Base-by-base conservation (phyloP, 2,888 invertebrate species). In the Epinotia nisella region DNA sequence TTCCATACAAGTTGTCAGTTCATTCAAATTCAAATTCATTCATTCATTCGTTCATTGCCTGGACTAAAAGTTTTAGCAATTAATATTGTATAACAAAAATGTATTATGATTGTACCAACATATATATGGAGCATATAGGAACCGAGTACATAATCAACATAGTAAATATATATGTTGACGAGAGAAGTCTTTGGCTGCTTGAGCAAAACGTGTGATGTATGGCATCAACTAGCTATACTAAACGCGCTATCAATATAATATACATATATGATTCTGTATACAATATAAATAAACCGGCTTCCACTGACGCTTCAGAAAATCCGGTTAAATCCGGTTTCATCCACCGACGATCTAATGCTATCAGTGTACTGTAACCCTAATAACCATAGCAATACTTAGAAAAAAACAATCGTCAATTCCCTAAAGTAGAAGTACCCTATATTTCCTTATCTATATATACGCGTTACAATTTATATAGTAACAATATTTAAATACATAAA, bases 161-260 rank as follows among this genome's bases (percentile, higher is more conserved):
- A 49, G 41, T 11, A 61, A 45, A 62, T 72, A 68, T 72, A 68
- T 68, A 62, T 56, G 72, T 58, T 17, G 60, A 61, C 10, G 55
- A 75, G 79, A 79, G 74, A 80, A 83, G 84, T 92, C 93, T 93
- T 93, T 93, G 93, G 93, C 91, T 88, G 85, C 83, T 93, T 93
- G 93, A 93, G 93, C 93, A 93, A 93, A 90, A 85, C 81, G 83
- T 85, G 82, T 83, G 81, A 82, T 83, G 76, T 90, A 91, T 91
- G 91, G 90, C 90, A 87, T 87, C 85, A 84, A 84, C 90, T 91
- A 91, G 89, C 90, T 86, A 83, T 82, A 89, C 88, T 90, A 89
- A 83, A 82, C 81, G 83, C 85, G 83, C 84, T 81, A 76, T 78
- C 81, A 80, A 79, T 77, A 80, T 80, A 59, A 72, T 75, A 74